A percentile compares a stretch with the other conserved stretches of the same genome.
phyloP scores from a whole-genome alignment of 2,797 vertebrate species.

The Hypotaenidia philippensis region DNA sequence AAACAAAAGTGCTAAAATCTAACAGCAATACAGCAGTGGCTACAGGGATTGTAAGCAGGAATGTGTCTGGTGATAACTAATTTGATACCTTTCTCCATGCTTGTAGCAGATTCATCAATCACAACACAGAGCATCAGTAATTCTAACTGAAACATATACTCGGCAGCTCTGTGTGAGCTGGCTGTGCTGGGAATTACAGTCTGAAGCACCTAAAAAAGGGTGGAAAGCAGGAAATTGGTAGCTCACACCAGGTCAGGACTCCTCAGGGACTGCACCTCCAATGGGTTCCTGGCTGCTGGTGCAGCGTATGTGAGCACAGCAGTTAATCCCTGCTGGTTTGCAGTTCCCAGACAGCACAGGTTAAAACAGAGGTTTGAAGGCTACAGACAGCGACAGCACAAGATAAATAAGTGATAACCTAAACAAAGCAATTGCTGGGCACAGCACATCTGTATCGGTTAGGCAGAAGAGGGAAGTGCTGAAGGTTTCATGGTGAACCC shows the following conservation, averaged over 20 bases:
- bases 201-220: neutral
- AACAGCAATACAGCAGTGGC: neutral
- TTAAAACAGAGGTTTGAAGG: neutral
- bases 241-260: neutral
- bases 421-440: neutral
- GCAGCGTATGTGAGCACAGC: neutral
- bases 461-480: neutral
- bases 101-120: neutral
- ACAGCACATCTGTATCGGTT: neutral
- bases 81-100: neutral
- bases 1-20: neutral
- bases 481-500: neutral
- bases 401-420: neutral
- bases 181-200: neutral
- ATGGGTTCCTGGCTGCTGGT: neutral
- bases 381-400: neutral
- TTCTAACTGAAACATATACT: neutral
- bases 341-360: neutral
- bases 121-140: neutral
- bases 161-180: fast-evolving
- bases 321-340: neutral
- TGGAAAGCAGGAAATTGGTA: neutral
- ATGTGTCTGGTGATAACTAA: neutral
- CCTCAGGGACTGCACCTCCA: neutral
- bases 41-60: neutral